phyloP scores from a whole-genome alignment of 1,140 invertebrate genomes.

The Neelides sp. region DNA sequence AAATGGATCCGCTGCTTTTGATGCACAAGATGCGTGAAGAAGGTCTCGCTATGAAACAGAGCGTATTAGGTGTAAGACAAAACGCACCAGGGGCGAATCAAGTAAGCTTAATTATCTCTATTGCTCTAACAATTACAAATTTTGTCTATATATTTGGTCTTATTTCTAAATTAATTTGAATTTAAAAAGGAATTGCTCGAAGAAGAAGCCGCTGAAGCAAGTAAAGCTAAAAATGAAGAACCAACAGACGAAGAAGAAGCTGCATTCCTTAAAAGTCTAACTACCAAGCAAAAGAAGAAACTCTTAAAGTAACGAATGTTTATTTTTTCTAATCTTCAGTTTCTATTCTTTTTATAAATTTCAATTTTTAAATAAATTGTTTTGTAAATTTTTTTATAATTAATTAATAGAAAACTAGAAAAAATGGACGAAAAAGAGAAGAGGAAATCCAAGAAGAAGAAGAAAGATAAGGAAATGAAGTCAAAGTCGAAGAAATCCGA shows the following conservation, averaged over 20 bases:
- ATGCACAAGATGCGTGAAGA: slow-evolving; percentile 85
- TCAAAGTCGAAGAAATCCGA: slow-evolving; percentile 26
- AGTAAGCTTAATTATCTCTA: slow-evolving; percentile 26
- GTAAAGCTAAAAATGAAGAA: slow-evolving; percentile 31
- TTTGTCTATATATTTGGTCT: slow-evolving; percentile 11
- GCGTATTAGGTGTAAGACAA: slow-evolving; percentile 48
- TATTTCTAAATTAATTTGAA: slow-evolving; percentile 16
- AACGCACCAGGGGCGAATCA: slow-evolving; percentile 41
- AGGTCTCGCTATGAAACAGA: slow-evolving; percentile 73
- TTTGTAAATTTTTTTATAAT: slow-evolving; percentile 13
- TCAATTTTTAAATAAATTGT: not conserved
- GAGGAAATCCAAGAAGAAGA: slow-evolving; percentile 39
- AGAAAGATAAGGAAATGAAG: slow-evolving; percentile 31
- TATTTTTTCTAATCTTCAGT: not conserved
- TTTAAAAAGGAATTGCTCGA: slow-evolving; percentile 38
- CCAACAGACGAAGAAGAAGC: slow-evolving; percentile 41
- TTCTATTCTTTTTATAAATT: not conserved
- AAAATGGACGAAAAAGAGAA: slow-evolving; percentile 53
- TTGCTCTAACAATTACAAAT: slow-evolving; percentile 5
- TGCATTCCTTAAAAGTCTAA: slow-evolving; percentile 65
- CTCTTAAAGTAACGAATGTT: slow-evolving; percentile 53
- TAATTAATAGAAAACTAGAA: slow-evolving; percentile 52
- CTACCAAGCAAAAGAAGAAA: slow-evolving; percentile 79
- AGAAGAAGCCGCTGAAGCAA: slow-evolving; percentile 49
- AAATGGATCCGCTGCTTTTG: slow-evolving; percentile 56